phyloP scores from a whole-genome alignment of 2,797 vertebrate genomes.

The Cryptoprocta ferox region DNA sequence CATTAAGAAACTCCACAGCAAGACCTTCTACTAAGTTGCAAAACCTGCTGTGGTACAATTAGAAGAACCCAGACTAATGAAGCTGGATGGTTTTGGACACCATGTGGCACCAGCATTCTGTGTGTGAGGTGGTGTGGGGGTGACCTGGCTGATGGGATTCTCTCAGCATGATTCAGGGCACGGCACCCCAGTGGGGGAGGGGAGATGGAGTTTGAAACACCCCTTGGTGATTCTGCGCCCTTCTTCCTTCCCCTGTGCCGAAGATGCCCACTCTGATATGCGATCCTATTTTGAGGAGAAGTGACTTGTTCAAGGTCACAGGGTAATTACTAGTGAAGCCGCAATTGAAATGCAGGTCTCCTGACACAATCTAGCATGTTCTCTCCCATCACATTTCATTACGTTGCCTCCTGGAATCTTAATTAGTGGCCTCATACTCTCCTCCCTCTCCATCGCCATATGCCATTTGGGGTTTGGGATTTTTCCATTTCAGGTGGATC shows the following conservation, averaged over 20 bases:
- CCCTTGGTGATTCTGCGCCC: not conserved
- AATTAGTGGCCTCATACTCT: not conserved
- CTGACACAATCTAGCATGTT: not conserved
- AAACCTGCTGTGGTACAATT: not conserved
- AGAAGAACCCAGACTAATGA: not conserved
- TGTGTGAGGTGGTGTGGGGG: fast-evolving
- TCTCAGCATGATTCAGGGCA: not conserved
- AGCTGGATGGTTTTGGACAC: not conserved
- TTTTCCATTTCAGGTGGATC: not conserved
- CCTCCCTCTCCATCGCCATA: fast-evolving
- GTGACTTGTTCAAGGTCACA: slow-evolving; percentile 42
- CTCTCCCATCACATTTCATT: not conserved
- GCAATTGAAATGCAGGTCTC: not conserved
- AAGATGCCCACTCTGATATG: not conserved
- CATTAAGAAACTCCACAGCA: not conserved
- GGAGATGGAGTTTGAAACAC: not conserved
- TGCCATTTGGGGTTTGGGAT: not conserved
- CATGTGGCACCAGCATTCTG: fast-evolving
- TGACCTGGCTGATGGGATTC: not conserved
- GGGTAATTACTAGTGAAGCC: slow-evolving; percentile 8
- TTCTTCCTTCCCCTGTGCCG: not conserved
- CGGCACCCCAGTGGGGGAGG: not conserved
- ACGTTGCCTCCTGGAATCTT: not conserved
- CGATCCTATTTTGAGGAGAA: not conserved
- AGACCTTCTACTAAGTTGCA: not conserved